Base-by-base conservation (phyloP, 2,113 vertebrate species). In the Garra rufa region DNA sequence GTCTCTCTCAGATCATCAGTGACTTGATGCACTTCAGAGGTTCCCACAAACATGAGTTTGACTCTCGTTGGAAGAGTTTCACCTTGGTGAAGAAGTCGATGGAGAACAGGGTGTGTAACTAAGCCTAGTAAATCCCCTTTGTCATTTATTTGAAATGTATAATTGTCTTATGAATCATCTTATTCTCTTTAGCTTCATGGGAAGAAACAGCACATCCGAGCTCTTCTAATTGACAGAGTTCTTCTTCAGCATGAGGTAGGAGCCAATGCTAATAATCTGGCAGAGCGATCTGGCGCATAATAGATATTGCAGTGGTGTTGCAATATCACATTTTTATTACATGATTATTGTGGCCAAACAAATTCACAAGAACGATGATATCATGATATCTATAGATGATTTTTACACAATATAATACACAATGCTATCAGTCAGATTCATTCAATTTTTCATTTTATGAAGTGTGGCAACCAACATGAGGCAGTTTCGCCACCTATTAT, bases 81-180 rank as follows among this genome's bases (percentile, higher is more conserved):
- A 97, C 96, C 76, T 91, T 99, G n/a, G 97, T 98, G 87, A 99
- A 99, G 91, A 99, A 99, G 91, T 99, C 98, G 11, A 99, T 99
- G 97, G 98, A 99, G 92, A 98, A 99, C 92, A 93, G 96, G 95
- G 98, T 99, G 81, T 94, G 97, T 57, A 55, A 30, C 9, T 26
- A 24, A n/a, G 57, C 14, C 57, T 65, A 5, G 30, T 15, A 71
- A 82, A 41, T 69, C 61, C 55, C 11, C 8, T 52, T 11, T 55
- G 80, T 1, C 26, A 69, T 52, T 43, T 34, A 75, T 71, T 75
- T 70, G n/a, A 50, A 83, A 70, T 57, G 26, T 50, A 11, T 70
- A 70, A n/a, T 70, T 63, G 28, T 34, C 15, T 65, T 9, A 38
- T n/a, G 6, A 38, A 50, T 34, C 44, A 1, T 43, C 38, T 83